A percentile compares a stretch with the other conserved stretches of the same genome.
Evolutionary conservation across 2,888 invertebrate genomes (phyloP).

Genomic region (Glaucopsyche alexis): DNA sequence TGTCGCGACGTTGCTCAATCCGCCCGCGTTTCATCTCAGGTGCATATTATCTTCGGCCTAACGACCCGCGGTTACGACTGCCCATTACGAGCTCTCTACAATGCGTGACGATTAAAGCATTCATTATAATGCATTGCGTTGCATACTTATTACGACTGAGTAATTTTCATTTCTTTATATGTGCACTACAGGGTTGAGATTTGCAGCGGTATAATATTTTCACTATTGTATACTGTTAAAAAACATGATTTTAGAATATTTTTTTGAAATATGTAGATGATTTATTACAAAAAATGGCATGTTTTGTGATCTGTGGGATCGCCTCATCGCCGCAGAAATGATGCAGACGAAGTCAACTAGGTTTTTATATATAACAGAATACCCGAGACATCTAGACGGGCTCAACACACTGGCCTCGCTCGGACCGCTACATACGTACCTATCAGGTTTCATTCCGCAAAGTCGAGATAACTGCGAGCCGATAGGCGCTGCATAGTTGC

Average conservation of each 20-base stretch:
- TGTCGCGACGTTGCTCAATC: slow-evolving; percentile 65
- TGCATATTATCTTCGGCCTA: slow-evolving; percentile 60
- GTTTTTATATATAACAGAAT: slow-evolving; percentile 14
- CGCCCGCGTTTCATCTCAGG: slow-evolving; percentile 53
- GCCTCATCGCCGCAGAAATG: neutral
- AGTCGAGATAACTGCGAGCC: slow-evolving; percentile 67
- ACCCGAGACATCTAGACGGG: slow-evolving; percentile 19
- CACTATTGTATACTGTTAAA: neutral
- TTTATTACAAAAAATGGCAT: neutral
- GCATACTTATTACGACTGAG: slow-evolving; percentile 13
- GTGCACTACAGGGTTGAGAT: neutral
- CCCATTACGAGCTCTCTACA: slow-evolving; percentile 39
- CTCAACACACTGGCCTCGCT: slow-evolving; percentile 59
- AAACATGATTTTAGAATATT: neutral
- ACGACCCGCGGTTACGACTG: slow-evolving; percentile 42
- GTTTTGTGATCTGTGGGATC: neutral
- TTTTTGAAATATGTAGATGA: neutral
- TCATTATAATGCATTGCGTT: slow-evolving; percentile 15
- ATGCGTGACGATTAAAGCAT: slow-evolving; percentile 22
- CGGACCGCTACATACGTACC: slow-evolving; percentile 61
- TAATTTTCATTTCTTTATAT: neutral
- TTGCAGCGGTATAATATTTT: neutral
- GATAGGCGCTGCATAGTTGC: slow-evolving; percentile 58
- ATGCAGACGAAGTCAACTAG: neutral
- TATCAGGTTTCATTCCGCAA: slow-evolving; percentile 77